Evolutionary conservation across 2,797 vertebrate genomes (phyloP).

Genomic region (Pangasius krempfi): DNA sequence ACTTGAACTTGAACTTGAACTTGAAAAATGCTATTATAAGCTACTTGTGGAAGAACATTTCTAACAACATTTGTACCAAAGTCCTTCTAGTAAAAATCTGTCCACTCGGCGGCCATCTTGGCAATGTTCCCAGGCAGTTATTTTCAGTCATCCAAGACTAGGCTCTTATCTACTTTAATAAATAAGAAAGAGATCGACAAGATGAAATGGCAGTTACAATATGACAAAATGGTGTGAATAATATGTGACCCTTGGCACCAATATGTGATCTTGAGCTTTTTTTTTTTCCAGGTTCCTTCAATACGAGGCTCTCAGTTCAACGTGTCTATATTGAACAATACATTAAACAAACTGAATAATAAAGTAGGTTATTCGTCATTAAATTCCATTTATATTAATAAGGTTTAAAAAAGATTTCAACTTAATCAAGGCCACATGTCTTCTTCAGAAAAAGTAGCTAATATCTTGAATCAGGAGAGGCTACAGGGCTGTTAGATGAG

Average conservation of each 20-base stretch:
- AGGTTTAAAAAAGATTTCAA: background rate
- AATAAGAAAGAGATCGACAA: background rate
- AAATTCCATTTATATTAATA: background rate
- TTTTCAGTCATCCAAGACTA: constrained; percentile 2
- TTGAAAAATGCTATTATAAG: too few relatives aligned
- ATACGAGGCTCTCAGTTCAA: background rate
- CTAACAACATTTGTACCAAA: background rate
- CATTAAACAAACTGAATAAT: background rate
- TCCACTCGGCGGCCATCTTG: background rate
- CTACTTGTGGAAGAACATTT: background rate
- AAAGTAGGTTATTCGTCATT: background rate
- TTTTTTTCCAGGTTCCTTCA: background rate
- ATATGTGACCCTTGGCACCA: background rate
- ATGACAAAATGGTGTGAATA: constrained; percentile 10
- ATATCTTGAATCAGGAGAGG: background rate
- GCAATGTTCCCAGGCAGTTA: constrained; percentile 3
- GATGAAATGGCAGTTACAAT: constrained; percentile 8
- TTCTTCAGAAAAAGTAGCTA: background rate
- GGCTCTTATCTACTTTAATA: constrained; percentile 12
- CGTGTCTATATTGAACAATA: background rate
- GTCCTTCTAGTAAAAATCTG: background rate
- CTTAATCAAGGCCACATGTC: background rate
- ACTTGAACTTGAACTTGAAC: too few relatives aligned
- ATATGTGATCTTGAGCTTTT: background rate
- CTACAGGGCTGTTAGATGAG: background rate